A percentile compares a stretch with the other conserved stretches of the same genome.
Conservation (phyloP, 2,113 vertebrate species). For the Coracopsis vasa region DNA sequence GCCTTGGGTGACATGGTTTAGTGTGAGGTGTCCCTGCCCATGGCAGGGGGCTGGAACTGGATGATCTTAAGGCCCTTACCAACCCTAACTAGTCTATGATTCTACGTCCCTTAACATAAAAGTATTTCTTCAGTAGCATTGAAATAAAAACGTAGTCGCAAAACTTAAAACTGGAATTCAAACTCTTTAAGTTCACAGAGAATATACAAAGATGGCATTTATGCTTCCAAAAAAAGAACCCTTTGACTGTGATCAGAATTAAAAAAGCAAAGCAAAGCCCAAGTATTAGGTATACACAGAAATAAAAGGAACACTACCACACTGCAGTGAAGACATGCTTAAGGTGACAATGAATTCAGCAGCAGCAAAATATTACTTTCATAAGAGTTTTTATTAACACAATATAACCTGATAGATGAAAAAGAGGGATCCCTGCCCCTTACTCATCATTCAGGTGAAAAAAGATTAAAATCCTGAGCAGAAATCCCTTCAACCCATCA, state of each 20-base stretch:
- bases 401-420: conserved; percentile 18
- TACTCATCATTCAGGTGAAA: background rate
- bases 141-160: background rate
- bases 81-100: no score
- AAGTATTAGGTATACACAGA: background rate
- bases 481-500: conserved; percentile 24
- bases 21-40: no score
- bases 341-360: conserved; percentile 22
- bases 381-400: background rate
- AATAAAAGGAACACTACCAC: background rate
- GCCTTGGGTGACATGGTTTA: no score
- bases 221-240: background rate
- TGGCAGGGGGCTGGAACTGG: no score
- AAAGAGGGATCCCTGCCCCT: background rate
- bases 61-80: no score
- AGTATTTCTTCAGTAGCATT: background rate
- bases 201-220: background rate
- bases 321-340: background rate
- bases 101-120: background rate
- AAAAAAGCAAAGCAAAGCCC: background rate
- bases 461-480: background rate
- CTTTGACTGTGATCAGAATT: background rate
- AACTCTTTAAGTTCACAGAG: background rate
- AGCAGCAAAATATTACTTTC: background rate
- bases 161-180: background rate